A percentile compares a stretch with the other conserved stretches of the same genome.
Conservation (phyloP, 2,888 invertebrate species). For the Leptogaster cylindrica region DNA sequence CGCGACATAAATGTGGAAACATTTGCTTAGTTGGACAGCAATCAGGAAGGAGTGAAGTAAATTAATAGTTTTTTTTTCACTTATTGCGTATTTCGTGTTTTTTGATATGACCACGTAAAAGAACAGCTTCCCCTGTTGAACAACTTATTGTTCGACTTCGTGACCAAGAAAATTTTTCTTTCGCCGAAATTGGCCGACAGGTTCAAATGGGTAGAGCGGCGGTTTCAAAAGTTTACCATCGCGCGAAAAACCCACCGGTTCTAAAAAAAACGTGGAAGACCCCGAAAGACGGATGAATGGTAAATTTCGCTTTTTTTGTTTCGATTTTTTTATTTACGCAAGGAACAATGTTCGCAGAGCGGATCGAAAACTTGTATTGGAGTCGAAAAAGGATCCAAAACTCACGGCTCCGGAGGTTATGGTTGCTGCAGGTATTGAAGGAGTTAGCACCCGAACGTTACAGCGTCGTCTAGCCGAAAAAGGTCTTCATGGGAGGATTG, state of each 20-base stretch:
- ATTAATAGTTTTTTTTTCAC: neutral
- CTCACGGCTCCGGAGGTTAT: too few relatives aligned
- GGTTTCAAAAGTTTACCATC: neutral
- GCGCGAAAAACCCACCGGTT: neutral
- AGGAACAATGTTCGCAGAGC: too few relatives aligned
- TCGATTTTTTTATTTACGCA: neutral
- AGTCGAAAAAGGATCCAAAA: too few relatives aligned
- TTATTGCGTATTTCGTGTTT: neutral
- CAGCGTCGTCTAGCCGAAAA: too few relatives aligned
- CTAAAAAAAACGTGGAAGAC: neutral
- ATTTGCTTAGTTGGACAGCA: neutral
- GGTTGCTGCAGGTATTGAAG: too few relatives aligned
- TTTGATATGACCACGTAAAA: neutral
- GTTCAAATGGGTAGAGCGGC: neutral
- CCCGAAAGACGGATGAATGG: neutral
- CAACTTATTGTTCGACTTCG: neutral
- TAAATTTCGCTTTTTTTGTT: neutral
- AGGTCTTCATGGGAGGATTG: too few relatives aligned
- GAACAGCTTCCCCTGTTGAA: conserved; percentile 1
- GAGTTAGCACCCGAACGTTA: too few relatives aligned
- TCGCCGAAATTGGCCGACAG: neutral
- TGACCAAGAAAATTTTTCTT: neutral
- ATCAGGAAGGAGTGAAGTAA: neutral
- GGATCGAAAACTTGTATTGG: too few relatives aligned
- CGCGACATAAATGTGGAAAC: too few relatives aligned